Evolutionary conservation across 2,888 invertebrate genomes (phyloP), one percentile per base, ranked within the genome.

Genomic region (Melikaiella ostensackeni): DNA sequence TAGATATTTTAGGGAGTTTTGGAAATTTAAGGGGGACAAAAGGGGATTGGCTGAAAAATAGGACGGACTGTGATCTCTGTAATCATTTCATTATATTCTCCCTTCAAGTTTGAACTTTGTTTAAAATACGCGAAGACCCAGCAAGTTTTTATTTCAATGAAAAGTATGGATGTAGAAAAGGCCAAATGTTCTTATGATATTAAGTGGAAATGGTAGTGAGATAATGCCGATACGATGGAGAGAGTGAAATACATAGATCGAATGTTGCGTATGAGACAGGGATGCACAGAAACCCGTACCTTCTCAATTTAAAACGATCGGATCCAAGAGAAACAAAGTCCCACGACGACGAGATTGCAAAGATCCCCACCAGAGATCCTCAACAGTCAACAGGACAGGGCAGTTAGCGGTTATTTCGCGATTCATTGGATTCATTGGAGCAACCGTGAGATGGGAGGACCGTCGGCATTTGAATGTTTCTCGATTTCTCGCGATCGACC

Each of bases 401-500:
- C 64, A 11, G 64, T 64, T 64, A 30, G 21, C 64, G 27, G 33
- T 35, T 33, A 33, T n/a, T 35, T 35, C n/a, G 35, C n/a, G 64
- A 21, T 11, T 33, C 27, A 38, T 33, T 64, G n/a, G 64, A n/a
- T 11, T 33, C 27, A 38, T 33, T 64, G 64, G 64, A n/a, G n/a
- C 64, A 30, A 38, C 16, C 35, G 64, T n/a, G n/a, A 64, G 64
- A 64, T 33, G 64, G 64, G 30, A 33, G n/a, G 78, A 38, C 59
- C 57, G 73, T 21, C 75, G 27, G 50, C 19, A 38, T 35, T 55
- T 59, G 27, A 24, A 59, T 59, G 59, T 27, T 50, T 59, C 59
- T 59, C 59, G 59, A 59, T 59, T 35, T 35, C 46, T 30, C 30
- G 57, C 61, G 74, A 63, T 77, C 57, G 76, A 76, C 76, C 75